Evolutionary conservation across 2,113 vertebrate genomes (phyloP).

Genomic region (Muntiacus muntjak): DNA sequence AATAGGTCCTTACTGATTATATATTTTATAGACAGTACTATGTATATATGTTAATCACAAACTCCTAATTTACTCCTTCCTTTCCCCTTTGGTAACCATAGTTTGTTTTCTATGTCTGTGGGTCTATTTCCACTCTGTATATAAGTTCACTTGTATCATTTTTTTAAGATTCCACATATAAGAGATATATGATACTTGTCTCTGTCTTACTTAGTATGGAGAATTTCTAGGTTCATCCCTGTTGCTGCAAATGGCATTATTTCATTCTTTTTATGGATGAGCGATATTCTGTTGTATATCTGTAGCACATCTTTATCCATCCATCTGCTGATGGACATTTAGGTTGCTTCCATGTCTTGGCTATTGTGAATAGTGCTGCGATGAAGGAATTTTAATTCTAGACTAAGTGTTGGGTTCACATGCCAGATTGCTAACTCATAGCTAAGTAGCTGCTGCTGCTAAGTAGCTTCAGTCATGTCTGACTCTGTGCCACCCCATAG

Average conservation of each 20-base stretch:
- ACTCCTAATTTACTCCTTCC: not conserved
- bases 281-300: not conserved
- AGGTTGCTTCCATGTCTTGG: not conserved
- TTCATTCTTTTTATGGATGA: not conserved
- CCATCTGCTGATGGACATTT: not conserved
- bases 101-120: not conserved
- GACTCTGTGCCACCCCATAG: too few relatives aligned
- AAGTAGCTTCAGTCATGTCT: too few relatives aligned
- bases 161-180: not conserved
- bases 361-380: not conserved
- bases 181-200: not conserved
- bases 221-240: not conserved
- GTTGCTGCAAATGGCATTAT: not conserved
- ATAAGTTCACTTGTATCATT: not conserved
- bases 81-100: not conserved
- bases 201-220: not conserved
- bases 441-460: not conserved
- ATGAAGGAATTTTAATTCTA: not conserved
- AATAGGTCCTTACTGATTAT: not conserved
- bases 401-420: not conserved
- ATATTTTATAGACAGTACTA: not conserved
- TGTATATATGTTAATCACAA: not conserved
- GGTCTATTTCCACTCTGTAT: not conserved
- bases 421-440: not conserved
- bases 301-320: not conserved